phyloP scores from a whole-genome alignment of 2,113 vertebrate genomes.

The Ahaetulla prasina region DNA sequence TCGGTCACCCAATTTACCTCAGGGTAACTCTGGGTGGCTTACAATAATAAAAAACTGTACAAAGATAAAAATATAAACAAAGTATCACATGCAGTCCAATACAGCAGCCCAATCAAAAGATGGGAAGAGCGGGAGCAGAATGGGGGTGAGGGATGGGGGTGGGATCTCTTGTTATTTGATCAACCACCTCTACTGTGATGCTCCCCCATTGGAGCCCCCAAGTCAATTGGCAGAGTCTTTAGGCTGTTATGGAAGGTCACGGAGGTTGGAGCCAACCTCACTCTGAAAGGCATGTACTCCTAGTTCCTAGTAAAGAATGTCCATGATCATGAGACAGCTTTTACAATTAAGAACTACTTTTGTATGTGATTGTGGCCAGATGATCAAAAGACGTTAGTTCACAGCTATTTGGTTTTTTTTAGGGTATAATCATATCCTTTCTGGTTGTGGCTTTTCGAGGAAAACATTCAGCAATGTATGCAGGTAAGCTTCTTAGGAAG shows the following conservation, averaged over 20 bases:
- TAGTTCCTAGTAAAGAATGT: neutral
- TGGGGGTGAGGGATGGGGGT: neutral
- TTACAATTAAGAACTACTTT: neutral
- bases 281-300: neutral
- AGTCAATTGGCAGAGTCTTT: neutral
- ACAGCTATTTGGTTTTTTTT: neutral
- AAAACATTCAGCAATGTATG: neutral
- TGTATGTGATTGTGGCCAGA: neutral
- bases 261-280: neutral
- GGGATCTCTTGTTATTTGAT: neutral
- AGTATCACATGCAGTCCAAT: neutral
- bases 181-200: neutral
- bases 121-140: neutral
- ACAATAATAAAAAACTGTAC: neutral
- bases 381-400: neutral
- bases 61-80: neutral
- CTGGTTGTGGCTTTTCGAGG: neutral
- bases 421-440: neutral
- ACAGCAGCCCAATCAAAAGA: neutral
- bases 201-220: neutral
- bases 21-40: neutral
- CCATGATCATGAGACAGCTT: neutral
- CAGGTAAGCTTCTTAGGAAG: neutral
- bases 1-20: neutral
- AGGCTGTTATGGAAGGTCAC: neutral